Evolutionary conservation across 2,113 vertebrate genomes (phyloP).

Genomic region (Glaucomys volans): DNA sequence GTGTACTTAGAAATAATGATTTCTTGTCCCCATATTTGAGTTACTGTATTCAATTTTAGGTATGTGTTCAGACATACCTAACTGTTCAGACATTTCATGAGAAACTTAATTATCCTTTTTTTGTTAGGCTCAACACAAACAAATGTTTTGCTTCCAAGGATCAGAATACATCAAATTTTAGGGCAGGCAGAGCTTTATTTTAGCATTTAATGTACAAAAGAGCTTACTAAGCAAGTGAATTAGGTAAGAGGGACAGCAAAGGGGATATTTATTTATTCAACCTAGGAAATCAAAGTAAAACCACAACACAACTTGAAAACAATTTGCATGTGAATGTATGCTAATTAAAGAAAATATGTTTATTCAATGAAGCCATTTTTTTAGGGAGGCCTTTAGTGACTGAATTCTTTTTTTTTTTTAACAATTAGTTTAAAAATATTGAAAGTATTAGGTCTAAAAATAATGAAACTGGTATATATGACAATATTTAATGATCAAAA

Average conservation of each 20-base stretch:
- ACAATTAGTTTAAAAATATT: no score
- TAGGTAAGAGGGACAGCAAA: neutral
- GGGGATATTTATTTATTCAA: conserved; percentile 5
- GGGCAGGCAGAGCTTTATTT: neutral
- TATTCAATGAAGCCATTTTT: neutral
- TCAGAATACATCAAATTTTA: conserved; percentile 9
- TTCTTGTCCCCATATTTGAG: neutral
- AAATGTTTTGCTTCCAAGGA: neutral
- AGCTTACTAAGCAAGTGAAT: neutral
- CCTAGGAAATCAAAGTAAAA: neutral
- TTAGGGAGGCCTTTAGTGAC: neutral
- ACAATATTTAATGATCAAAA: neutral
- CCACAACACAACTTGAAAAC: neutral
- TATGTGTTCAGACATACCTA: neutral
- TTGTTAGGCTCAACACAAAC: neutral
- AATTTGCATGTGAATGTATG: neutral
- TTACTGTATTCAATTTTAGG: neutral
- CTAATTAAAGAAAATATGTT: neutral
- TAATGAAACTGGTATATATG: neutral
- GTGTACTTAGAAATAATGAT: neutral
- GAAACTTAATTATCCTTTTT: conserved; percentile 13
- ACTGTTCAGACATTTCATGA: no score
- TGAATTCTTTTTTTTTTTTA: neutral
- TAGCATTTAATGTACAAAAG: neutral
- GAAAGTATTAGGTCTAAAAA: neutral